Evolutionary conservation across 2,113 vertebrate genomes (phyloP), one percentile per base, ranked within the genome.

Genomic region (Planiliza haematocheilus): DNA sequence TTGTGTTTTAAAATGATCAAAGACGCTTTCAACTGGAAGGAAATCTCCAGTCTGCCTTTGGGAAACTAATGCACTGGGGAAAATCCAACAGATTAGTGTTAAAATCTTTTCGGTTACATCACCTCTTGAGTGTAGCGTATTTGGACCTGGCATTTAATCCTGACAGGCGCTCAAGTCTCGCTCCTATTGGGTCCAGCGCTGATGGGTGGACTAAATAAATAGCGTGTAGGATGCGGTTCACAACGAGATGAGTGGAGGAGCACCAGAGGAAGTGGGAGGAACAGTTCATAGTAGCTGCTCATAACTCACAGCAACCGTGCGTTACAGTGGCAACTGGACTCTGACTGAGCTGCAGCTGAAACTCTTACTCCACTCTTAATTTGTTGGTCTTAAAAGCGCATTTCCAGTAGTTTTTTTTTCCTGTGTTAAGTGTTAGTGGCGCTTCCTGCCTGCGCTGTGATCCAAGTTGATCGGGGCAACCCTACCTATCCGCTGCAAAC

Each of bases 121-220:
- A 86, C 85, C 73, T 66, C 52, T 39, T 50, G 72, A 66, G 65
- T 73, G 64, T 53, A 52, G 36, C 51, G 64, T 51, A 34, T 30
- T 30, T 52, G 64, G 53, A 82, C 30, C 34, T 12, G 70, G 62
- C 69, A 80, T 73, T 79, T 74, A 55, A 70, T 74, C 77, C 73
- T 85, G 84, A 89, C 91, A 88, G 89, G 91, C 92, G 84, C 82
- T 61, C 53, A 69, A 66, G 80, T 39, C 86, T 70, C 74, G 20
- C 83, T 89, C 89, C 89, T 61, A 91, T 88, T 91, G 91, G 93
- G 86, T 89, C 92, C 81, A 62, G 82, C 85, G 11, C 7, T 83
- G 87, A 90, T 88, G 90, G 88, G 78, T 86, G 89, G 91, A 92
- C 85, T 80, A 86, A 81, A 93, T 94, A 93, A 94, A 93, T 91